Conservation (phyloP, 2,888 invertebrate genomes). For the Capitulum mitella region DNA sequence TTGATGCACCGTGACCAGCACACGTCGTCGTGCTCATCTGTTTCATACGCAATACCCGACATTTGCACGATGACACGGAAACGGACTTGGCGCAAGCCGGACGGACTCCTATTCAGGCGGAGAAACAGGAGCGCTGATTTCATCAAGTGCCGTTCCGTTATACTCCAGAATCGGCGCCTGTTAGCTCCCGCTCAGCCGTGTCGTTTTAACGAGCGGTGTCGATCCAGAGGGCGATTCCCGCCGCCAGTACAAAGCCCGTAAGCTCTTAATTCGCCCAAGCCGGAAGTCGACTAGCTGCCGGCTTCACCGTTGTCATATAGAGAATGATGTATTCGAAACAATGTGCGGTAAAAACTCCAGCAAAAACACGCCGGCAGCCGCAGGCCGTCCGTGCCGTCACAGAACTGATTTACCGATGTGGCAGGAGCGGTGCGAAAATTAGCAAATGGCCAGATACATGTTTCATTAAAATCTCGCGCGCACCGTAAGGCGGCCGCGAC, state of each 20-base stretch:
- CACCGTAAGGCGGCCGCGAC: background rate
- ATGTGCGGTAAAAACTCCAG: background rate
- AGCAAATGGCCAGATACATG: background rate
- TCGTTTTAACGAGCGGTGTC: no score
- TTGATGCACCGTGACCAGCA: no score
- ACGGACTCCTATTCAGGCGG: no score
- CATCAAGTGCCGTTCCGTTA: no score
- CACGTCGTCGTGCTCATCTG: no score
- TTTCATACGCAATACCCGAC: no score
- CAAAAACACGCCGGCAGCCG: conserved; percentile 11
- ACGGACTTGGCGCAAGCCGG: no score
- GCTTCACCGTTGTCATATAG: background rate
- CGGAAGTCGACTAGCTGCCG: background rate
- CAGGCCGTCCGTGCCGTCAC: background rate
- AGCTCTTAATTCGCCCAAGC: background rate
- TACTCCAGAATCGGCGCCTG: no score
- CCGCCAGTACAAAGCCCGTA: background rate
- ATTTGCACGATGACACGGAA: no score
- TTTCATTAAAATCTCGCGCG: background rate
- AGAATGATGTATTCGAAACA: conserved; percentile 14
- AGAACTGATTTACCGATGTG: conserved; percentile 3
- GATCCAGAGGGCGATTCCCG: no score
- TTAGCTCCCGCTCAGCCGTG: no score
- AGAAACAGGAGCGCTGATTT: no score
- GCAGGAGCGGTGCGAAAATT: conserved; percentile 12